These are phyloP conservation scores for Grammomys surdaster DNA, from an alignment of 2,113 vertebrate species.

Conservation along the genomic window DNA sequence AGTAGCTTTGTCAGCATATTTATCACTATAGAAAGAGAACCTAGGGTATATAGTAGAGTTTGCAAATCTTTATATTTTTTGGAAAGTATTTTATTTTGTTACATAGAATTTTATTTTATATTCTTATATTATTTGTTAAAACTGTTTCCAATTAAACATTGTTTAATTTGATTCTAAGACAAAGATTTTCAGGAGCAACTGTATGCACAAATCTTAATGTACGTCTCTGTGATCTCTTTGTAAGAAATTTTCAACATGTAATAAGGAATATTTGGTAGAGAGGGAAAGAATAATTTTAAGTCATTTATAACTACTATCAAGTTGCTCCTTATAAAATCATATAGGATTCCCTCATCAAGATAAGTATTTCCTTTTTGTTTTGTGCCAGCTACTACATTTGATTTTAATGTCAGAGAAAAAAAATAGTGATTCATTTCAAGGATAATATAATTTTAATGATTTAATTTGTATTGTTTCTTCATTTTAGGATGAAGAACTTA, in stretches of 20 bases:
- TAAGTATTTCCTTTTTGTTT: not conserved
- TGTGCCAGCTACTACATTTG: not conserved
- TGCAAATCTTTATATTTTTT: not conserved
- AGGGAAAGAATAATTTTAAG: slow-evolving; percentile 16
- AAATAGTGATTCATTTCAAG: not conserved
- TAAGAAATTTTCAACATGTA: not conserved
- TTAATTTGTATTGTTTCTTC: slow-evolving; percentile 33
- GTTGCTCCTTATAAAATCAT: not conserved
- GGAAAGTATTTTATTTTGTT: not conserved
- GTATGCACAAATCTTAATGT: not conserved
- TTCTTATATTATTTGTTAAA: not conserved
- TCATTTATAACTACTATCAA: not conserved
- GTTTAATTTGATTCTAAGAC: not conserved
- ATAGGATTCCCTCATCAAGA: not conserved
- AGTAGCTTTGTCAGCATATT: not conserved
- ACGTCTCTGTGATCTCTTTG: not conserved
- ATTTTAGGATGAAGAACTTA: not conserved
- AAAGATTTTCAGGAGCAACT: not conserved
- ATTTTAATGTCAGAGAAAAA: not conserved
- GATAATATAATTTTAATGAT: not conserved
- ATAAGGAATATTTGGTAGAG: not conserved
- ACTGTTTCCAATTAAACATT: not conserved
- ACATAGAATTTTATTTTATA: not conserved
- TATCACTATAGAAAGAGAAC: not conserved
- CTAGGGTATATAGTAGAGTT: not conserved